These are phyloP conservation scores for Nematolebias whitei DNA, from an alignment of 2,113 vertebrate genomes.

Conservation along the genomic window DNA sequence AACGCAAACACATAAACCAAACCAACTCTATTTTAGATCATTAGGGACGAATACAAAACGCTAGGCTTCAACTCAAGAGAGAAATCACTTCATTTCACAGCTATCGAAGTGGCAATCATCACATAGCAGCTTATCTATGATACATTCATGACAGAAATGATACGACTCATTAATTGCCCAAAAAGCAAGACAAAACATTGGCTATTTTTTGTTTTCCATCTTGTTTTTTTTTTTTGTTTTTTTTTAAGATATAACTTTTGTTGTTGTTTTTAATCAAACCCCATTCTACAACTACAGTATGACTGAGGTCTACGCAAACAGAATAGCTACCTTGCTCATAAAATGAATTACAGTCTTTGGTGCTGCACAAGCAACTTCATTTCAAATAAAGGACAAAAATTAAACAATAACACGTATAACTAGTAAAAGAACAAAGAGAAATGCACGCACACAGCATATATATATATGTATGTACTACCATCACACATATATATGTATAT, in stretches of 20 bases:
- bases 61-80: conserved; percentile 93
- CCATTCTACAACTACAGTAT: conserved; percentile 91
- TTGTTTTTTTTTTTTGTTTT: conserved; percentile 23
- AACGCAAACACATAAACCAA: conserved; percentile 89
- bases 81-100: conserved; percentile 99
- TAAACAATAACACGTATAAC: conserved; percentile 77
- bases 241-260: conserved; percentile 85
- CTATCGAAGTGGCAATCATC: conserved; percentile 99
- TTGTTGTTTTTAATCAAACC: conserved; percentile 79
- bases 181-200: conserved; percentile 95
- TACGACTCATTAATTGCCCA: conserved; percentile 97
- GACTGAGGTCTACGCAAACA: conserved; percentile 95
- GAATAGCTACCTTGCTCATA: conserved; percentile 96
- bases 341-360: conserved; percentile 99
- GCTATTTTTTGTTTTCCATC: conserved; percentile 69
- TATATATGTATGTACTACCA: conserved; percentile 62
- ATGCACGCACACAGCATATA: conserved; percentile 71
- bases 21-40: conserved; percentile 96
- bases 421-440: conserved; percentile 72
- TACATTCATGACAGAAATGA: conserved; percentile 99
- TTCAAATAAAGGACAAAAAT: conserved; percentile 79
- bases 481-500: conserved; percentile 68
- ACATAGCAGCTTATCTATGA: conserved; percentile 99
- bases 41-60: conserved; percentile 95
- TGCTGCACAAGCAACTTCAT: conserved; percentile 99